Evolutionary conservation across 2,888 invertebrate genomes (phyloP).

Genomic region (Leptothorax acervorum): DNA sequence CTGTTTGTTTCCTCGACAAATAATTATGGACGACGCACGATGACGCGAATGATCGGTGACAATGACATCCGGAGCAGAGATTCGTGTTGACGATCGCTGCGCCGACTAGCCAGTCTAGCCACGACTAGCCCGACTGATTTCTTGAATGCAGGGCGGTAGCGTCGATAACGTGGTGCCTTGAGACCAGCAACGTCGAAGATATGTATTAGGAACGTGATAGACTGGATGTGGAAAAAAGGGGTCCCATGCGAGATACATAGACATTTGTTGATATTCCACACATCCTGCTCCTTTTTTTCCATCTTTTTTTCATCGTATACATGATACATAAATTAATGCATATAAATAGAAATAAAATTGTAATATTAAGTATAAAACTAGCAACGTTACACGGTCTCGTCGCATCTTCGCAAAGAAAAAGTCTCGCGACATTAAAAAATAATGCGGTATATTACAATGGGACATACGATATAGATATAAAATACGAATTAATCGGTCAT

Average conservation of each 20-base stretch:
- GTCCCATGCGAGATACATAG: neutral
- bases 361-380: slow-evolving; percentile 37
- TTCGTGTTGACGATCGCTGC: neutral
- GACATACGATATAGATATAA: slow-evolving; percentile 14
- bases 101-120: neutral
- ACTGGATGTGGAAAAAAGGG: neutral
- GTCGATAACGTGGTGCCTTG: neutral
- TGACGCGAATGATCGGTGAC: slow-evolving; percentile 1
- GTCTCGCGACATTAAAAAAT: slow-evolving; percentile 23
- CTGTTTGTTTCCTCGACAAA: neutral
- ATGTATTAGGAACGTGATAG: neutral
- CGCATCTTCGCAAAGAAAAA: neutral
- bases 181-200: neutral
- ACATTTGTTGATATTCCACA: slow-evolving; percentile 19
- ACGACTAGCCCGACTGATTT: neutral
- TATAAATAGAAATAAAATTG: slow-evolving; percentile 34
- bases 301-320: slow-evolving; percentile 3
- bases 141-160: neutral
- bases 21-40: slow-evolving; percentile 1
- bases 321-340: slow-evolving; percentile 28
- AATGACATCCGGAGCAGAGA: neutral
- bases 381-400: slow-evolving; percentile 12
- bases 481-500: slow-evolving; percentile 13
- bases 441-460: neutral
- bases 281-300: slow-evolving; percentile 7